A percentile compares a stretch with the other conserved stretches of the same genome.
Evolutionary conservation across 2,888 invertebrate species (phyloP).

Genomic region (Athrips mouffetella): DNA sequence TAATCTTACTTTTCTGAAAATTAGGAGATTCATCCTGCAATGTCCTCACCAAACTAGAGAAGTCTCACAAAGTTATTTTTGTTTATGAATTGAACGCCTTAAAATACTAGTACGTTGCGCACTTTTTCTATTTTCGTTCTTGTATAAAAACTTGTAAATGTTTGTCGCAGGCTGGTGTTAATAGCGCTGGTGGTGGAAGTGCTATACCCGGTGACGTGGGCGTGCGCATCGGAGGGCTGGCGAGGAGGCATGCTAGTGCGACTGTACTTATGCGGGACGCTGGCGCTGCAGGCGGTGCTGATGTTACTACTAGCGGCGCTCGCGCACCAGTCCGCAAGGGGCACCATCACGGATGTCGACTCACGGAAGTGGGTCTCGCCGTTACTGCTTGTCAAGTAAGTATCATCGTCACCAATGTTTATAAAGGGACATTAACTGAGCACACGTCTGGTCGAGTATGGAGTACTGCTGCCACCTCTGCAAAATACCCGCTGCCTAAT

Average conservation of each 20-base stretch:
- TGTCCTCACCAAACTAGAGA: no score
- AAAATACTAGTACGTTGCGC: background rate
- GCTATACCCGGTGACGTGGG: slow-evolving; percentile 82
- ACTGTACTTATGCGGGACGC: slow-evolving; percentile 84
- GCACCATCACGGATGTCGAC: slow-evolving; percentile 86
- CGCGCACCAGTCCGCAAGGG: slow-evolving; percentile 85
- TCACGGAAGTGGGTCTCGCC: slow-evolving; percentile 84
- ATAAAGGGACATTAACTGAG: no score
- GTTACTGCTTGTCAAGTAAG: slow-evolving; percentile 84
- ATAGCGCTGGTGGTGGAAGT: slow-evolving; percentile 82
- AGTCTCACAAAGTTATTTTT: no score
- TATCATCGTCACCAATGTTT: no score
- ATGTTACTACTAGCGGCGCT: slow-evolving; percentile 81
- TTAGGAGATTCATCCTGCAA: no score
- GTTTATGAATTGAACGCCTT: no score
- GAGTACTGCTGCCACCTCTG: no score
- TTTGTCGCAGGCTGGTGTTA: slow-evolving; percentile 78
- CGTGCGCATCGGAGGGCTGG: slow-evolving; percentile 83
- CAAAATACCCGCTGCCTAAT: no score
- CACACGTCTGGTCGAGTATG: no score
- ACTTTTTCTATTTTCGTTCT: no score
- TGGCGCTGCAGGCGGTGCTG: slow-evolving; percentile 80
- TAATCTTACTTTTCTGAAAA: no score
- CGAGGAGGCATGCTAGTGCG: slow-evolving; percentile 85
- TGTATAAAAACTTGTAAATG: no score